A percentile compares a stretch with the other conserved stretches of the same genome.
phyloP scores from a whole-genome alignment of 2,888 invertebrate species.

The Cryptocephalus primarius region DNA sequence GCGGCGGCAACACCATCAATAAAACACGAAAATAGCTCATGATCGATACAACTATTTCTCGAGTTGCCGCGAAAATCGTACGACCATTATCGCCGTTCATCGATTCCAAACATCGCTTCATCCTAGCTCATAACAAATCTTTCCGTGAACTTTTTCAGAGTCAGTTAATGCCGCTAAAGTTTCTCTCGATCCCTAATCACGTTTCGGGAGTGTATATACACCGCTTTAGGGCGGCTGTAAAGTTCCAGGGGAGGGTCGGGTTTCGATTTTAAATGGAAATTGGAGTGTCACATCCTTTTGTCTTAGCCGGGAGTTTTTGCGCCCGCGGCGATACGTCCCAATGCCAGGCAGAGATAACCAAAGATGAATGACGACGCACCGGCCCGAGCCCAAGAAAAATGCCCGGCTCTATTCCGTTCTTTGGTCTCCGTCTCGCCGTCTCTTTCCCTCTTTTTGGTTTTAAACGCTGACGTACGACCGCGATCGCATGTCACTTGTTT shows the following conservation, averaged over 20 bases:
- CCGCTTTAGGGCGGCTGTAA: conserved; percentile 23
- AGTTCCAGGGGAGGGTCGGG: conserved; percentile 25
- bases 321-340: conserved; percentile 29
- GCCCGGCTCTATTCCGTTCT: conserved; percentile 22
- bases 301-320: conserved; percentile 33
- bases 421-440: conserved; percentile 15
- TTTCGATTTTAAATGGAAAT: conserved; percentile 39
- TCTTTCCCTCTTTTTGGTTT: conserved; percentile 22
- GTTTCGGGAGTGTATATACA: conserved; percentile 19
- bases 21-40: too few relatives aligned
- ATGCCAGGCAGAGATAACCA: conserved; percentile 34
- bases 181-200: neutral
- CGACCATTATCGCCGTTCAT: too few relatives aligned
- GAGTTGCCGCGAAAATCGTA: too few relatives aligned
- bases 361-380: conserved; percentile 34
- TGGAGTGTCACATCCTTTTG: conserved; percentile 39
- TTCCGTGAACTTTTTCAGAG: neutral
- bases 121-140: neutral
- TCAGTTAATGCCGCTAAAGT: conserved; percentile 4
- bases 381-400: conserved; percentile 34
- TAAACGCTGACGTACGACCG: conserved; percentile 25
- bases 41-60: too few relatives aligned
- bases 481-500: conserved; percentile 18
- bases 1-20: too few relatives aligned
- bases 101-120: neutral